Evolutionary conservation across 2,888 invertebrate species (phyloP).

Genomic region (Drosophila subsilvestris): DNA sequence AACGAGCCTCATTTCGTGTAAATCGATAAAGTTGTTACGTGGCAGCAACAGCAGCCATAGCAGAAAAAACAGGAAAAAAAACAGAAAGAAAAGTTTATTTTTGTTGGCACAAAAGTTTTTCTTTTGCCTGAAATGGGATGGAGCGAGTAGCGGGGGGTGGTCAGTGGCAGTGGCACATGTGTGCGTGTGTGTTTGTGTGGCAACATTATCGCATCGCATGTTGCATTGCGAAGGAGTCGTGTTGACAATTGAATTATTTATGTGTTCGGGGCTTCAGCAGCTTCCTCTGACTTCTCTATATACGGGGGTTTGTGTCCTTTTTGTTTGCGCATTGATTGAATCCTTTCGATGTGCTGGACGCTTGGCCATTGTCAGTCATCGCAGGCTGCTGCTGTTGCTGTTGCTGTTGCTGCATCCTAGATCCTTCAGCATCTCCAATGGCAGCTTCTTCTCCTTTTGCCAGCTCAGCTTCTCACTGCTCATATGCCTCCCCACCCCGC

Average conservation of each 20-base stretch:
- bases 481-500: constrained; percentile 57
- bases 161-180: constrained; percentile 4
- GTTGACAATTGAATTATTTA: constrained; percentile 80
- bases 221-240: constrained; percentile 61
- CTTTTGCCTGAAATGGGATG: constrained; percentile 9
- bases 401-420: not conserved
- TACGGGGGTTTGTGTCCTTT: constrained; percentile 43
- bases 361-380: constrained; percentile 29
- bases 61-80: constrained; percentile 16
- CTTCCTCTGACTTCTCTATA: not conserved
- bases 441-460: not conserved
- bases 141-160: constrained; percentile 2
- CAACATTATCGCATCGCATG: constrained; percentile 68
- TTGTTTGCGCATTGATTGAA: constrained; percentile 77
- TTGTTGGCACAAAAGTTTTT: constrained; percentile 58
- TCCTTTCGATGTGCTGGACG: constrained; percentile 60
- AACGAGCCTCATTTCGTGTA: constrained; percentile 75
- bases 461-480: constrained; percentile 44
- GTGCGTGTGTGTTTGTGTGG: not conserved
- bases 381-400: not conserved
- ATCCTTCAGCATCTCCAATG: not conserved
- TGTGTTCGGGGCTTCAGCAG: constrained; percentile 50
- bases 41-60: constrained; percentile 30
- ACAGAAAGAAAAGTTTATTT: constrained; percentile 40
- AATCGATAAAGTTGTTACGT: constrained; percentile 78